These are phyloP conservation scores for Chinchilla lanigera DNA, from an alignment of 2,113 vertebrate genomes.

Conservation along the genomic window DNA sequence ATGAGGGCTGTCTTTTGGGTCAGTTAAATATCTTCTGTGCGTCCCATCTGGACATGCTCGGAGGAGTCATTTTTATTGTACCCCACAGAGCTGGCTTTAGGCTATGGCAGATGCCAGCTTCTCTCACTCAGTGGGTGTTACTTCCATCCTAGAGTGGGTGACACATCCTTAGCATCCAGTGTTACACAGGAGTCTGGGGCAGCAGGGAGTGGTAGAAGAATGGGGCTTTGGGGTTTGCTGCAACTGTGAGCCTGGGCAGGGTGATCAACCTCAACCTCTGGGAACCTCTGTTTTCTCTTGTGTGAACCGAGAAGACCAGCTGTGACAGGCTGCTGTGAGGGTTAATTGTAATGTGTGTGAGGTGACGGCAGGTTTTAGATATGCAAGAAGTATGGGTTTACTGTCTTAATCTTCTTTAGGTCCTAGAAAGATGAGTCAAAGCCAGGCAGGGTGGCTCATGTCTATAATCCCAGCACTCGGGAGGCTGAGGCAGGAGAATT, in stretches of 20 bases:
- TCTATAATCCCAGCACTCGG: no score
- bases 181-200: not conserved
- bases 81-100: not conserved
- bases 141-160: not conserved
- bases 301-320: slow-evolving; percentile 8
- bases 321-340: not conserved
- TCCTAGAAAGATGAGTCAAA: slow-evolving; percentile 57
- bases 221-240: not conserved
- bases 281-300: slow-evolving; percentile 1
- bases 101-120: not conserved
- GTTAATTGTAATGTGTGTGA: slow-evolving; percentile 4
- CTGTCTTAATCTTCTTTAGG: not conserved
- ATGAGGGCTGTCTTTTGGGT: not conserved
- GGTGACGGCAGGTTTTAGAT: slow-evolving; percentile 1
- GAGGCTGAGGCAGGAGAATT: no score
- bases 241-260: not conserved
- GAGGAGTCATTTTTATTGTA: not conserved
- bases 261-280: not conserved
- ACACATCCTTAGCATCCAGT: not conserved
- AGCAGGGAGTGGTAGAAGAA: not conserved
- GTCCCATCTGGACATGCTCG: not conserved
- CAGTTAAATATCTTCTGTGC: not conserved
- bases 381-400: slow-evolving; percentile 1
- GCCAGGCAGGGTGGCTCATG: no score
- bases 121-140: not conserved